Base-by-base conservation (phyloP, 2,888 invertebrate species). In the Eustalomyia histrio region DNA sequence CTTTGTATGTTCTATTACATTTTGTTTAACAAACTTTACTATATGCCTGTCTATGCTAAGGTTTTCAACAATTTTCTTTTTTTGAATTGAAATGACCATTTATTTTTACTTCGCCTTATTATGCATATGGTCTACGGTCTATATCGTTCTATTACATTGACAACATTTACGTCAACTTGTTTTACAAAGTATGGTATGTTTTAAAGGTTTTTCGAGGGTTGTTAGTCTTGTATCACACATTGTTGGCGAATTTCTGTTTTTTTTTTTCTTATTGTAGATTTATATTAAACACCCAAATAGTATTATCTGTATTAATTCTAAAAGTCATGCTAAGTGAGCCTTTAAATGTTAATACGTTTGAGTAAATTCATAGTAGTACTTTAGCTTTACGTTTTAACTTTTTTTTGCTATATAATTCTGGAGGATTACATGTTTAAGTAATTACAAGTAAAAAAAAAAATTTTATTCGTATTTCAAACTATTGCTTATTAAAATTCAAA, bases 61-160 rank as follows among this genome's bases (percentile, higher is more conserved):
- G 39, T 39, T 39, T 39, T 12, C 1, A 29, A 29, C 12, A 12
- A 39, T 12, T 39, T 14, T 39, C 10, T n/a, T n/a, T n/a, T n/a
- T n/a, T n/a, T n/a, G n/a, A n/a, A n/a, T 9, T 47, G 43, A n/a
- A 47, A 47, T 47, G n/a, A n/a, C 43, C n/a, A 47, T 47, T 47
- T 47, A 47, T 47, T 47, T 47, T 47, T 47, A n/a, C 43, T 47
- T 39, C 14, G 10, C 29, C 39, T 39, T 39, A 12, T 12, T 39
- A 39, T n/a, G n/a, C n/a, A n/a, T 35, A 21, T 21, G 21, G 21
- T 21, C 21, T 39, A 39, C 2, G 12, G 43, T 5, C n/a, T 47
- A n/a, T 47, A 47, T 47, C 43, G n/a, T 47, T 47, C 43, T 47
- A 47, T 47, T n/a, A 47, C 43, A 14, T 7, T 47, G 43, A 47